Evolutionary conservation across 2,113 vertebrate species (phyloP), one percentile per base, ranked within the genome.

Genomic region (Ammodytes dubius): DNA sequence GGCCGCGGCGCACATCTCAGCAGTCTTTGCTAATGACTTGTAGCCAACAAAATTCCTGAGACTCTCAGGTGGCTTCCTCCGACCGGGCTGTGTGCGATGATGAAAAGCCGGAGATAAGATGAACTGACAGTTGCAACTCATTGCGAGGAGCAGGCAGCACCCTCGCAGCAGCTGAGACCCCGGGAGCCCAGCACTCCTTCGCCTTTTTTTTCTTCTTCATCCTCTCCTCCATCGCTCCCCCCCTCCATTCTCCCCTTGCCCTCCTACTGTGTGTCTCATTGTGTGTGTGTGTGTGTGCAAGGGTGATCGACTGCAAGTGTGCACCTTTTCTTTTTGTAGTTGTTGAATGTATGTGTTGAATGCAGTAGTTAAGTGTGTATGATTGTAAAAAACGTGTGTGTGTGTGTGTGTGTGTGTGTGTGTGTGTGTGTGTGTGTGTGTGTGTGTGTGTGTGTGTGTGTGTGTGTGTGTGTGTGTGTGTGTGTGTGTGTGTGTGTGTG

Each of bases 111-210:
- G 93, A 97, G 97, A 97, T 98, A 98, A 99, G 98, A 98, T 97
- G 97, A 97, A 97, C 97, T 99, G 98, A 98, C 98, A 99, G 97
- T 97, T 97, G 96, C 97, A 97, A 97, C 97, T 97, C 96, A 96
- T 97, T 89, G 96, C 93, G 95, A 95, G 95, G 95, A 96, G 96
- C 96, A 97, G 94, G 95, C 95, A 96, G 96, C 96, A 96, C 95
- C 96, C 95, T 92, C 87, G 96, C 96, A 98, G 96, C 96, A 97
- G 97, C 97, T 96, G 95, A 98, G 97, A 97, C 97, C 96, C 96
- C 92, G 90, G 94, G 88, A 92, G 91, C 88, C 90, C 82, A 71
- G 95, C 96, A 95, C 82, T 88, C 60, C 37, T 47, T 78, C 69
- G 67, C 57, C 79, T 71, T 83, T 60, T 76, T 82, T 79, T 66